Base-by-base conservation (phyloP, 1,140 invertebrate species). In the Drosophila watanabei region DNA sequence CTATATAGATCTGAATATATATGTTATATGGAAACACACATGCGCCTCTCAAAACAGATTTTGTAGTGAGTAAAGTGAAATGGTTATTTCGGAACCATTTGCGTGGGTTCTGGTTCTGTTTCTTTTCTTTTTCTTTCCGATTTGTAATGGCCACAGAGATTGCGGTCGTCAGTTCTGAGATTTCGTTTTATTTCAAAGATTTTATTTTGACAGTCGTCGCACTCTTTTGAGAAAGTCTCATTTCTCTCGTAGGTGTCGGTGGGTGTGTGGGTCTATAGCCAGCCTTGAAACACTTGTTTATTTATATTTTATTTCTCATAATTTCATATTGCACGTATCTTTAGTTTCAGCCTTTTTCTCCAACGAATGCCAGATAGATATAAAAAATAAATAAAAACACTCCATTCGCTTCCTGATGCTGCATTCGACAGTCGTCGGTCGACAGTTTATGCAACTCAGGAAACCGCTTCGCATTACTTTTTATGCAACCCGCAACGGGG, bases 391-490 rank as follows among this genome's bases (percentile, higher is more conserved):
- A 56, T 41, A 56, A 61, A 71, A 62, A 45, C 52, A 57, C 30
- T 54, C 59, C 70, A 65, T 58, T 63, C 45, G 75, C 82, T 89
- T 89, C 81, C 85, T 89, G 86, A 45, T 90, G 81, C 48, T 90
- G 81, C 81, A 88, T 77, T 78, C 70, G 84, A 83, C 77, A 80
- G 72, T 28, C 33, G 51, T 32, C 49, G 49, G 49, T 33, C 49
- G 49, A 52, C 69, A 73, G 69, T 88, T 85, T 81, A 85, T 88
- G 85, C 85, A 88, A 85, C 82, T 75, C 85, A 89, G 85, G 85
- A 85, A 89, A 79, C 49, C 69, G 75, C 81, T 82, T 90, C 79
- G 71, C 81, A 82, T 89, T 85, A 89, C 85, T 90, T 90, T 90
- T 90, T 89, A 89, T 89, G 82, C 85, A 82, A 90, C 63, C 49